phyloP scores from a whole-genome alignment of 1,140 invertebrate species.

The Pristionchus pacificus region DNA sequence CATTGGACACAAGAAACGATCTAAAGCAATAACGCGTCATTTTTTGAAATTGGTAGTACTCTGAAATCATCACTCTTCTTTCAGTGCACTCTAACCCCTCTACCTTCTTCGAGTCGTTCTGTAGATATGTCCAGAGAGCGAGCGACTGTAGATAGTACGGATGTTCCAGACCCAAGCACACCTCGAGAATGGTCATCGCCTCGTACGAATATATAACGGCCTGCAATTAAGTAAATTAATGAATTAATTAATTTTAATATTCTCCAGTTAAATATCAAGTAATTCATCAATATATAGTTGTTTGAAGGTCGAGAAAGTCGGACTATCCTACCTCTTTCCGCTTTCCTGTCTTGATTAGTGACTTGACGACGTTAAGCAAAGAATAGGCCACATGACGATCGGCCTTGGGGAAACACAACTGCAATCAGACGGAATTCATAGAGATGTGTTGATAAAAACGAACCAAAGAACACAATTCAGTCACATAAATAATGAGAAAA shows the following conservation, averaged over 20 bases:
- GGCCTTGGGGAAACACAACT: constrained; percentile 39
- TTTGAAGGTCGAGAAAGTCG: too few relatives aligned
- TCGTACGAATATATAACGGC: constrained; percentile 39
- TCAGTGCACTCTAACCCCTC: not conserved
- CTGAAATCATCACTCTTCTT: not conserved
- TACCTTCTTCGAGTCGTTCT: constrained; percentile 27
- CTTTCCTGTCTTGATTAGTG: constrained; percentile 38
- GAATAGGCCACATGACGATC: constrained; percentile 41
- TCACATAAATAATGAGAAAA: not conserved
- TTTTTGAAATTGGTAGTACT: not conserved
- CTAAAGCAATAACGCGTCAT: not conserved
- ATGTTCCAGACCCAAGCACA: constrained; percentile 41
- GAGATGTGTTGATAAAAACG: not conserved
- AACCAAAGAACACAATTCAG: not conserved
- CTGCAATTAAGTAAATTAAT: not conserved
- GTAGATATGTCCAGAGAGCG: constrained; percentile 39
- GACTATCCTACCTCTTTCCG: constrained; percentile 26
- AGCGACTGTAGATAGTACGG: constrained; percentile 41
- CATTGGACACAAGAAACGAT: too few relatives aligned
- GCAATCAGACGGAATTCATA: constrained; percentile 3
- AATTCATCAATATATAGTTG: too few relatives aligned
- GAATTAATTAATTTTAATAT: too few relatives aligned
- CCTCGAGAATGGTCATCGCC: constrained; percentile 42
- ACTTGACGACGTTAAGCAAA: constrained; percentile 36
- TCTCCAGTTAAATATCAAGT: too few relatives aligned